phyloP scores from a whole-genome alignment of 2,113 vertebrate genomes.

The Aphyosemion australe region DNA sequence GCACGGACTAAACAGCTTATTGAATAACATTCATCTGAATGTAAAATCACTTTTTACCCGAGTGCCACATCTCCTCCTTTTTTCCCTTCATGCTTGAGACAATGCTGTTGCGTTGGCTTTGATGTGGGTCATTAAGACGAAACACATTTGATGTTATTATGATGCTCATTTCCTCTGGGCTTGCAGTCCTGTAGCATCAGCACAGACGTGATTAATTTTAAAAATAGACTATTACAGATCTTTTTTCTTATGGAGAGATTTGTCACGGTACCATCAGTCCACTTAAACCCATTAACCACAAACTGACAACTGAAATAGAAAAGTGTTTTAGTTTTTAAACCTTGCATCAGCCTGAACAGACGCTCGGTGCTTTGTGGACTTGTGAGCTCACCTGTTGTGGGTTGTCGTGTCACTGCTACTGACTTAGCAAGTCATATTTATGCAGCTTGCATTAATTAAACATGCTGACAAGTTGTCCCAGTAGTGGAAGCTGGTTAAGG shows the following conservation, averaged over 20 bases:
- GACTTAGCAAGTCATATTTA: constrained; percentile 33
- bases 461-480: constrained; percentile 18
- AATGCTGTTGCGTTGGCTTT: constrained; percentile 57
- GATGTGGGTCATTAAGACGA: constrained; percentile 70
- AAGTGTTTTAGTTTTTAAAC: not conserved
- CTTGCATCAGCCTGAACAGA: not conserved
- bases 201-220: constrained; percentile 65
- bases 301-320: constrained; percentile 28
- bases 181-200: constrained; percentile 57
- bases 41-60: constrained; percentile 49
- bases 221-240: constrained; percentile 70
- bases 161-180: constrained; percentile 65
- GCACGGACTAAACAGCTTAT: constrained; percentile 39
- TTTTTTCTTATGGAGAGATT: constrained; percentile 48
- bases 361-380: not conserved
- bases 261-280: constrained; percentile 8
- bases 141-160: constrained; percentile 69
- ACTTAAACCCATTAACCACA: constrained; percentile 20
- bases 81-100: constrained; percentile 42
- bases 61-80: constrained; percentile 45
- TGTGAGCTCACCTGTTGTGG: constrained; percentile 9
- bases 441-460: constrained; percentile 54
- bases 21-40: constrained; percentile 40
- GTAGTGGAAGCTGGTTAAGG: constrained; percentile 58
- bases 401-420: constrained; percentile 6